A percentile compares a stretch with the other conserved stretches of the same genome.
phyloP scores from a whole-genome alignment of 1,140 invertebrate species.

The Drosophila kurseongensis region DNA sequence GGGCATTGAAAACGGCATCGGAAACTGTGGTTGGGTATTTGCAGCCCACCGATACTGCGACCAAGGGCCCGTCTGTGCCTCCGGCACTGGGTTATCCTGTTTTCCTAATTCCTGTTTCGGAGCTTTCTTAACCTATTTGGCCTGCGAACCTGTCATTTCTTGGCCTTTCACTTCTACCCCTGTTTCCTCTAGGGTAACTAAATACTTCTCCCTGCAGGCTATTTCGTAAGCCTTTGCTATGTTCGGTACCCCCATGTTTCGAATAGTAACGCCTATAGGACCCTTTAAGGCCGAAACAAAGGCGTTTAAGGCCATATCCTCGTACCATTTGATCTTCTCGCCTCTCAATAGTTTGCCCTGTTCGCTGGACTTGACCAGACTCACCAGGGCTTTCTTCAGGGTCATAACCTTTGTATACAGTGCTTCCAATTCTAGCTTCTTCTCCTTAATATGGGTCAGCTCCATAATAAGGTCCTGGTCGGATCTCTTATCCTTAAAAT shows the following conservation, averaged over 20 bases:
- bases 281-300: not conserved
- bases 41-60: not conserved
- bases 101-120: not conserved
- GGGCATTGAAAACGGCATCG: too few species aligned
- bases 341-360: not conserved
- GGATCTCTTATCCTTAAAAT: too few species aligned
- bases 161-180: not conserved
- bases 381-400: not conserved
- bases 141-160: not conserved
- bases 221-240: not conserved
- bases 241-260: not conserved
- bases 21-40: not conserved
- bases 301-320: not conserved
- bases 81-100: too few species aligned
- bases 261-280: too few species aligned
- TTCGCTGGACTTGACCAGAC: not conserved
- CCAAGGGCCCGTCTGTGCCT: not conserved
- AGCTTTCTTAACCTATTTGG: not conserved
- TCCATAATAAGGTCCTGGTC: not conserved
- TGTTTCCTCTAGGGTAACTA: too few species aligned
- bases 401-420: not conserved
- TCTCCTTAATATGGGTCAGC: not conserved
- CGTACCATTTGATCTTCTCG: not conserved
- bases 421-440: not conserved
- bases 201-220: not conserved